Evolutionary conservation across 2,888 invertebrate species (phyloP), one percentile per base, ranked within the genome.

Genomic region (Kryphioiulus occultus): DNA sequence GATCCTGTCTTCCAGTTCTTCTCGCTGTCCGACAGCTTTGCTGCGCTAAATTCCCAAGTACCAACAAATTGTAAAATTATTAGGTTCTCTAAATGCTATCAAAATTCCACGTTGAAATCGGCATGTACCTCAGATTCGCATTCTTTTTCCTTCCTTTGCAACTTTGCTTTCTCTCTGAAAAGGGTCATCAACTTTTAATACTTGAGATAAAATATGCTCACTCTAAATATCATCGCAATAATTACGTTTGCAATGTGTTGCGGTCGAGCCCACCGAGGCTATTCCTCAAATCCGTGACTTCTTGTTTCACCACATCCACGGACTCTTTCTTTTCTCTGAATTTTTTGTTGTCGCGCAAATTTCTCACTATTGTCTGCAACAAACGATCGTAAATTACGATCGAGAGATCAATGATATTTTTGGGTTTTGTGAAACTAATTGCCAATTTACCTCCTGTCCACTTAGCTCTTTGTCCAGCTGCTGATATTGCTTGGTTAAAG

Each of bases 1-100:
- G 0, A 92, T 91, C 88, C 91, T 90, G 19, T 91, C 92, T 91
- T 91, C 90, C 90, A 92, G 89, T 85, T 91, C 92, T 89, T 90
- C 88, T 89, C 91, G 91, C 1, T 32, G 32, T 17, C 83, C 83
- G 7, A 9, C 83, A 0, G 83, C 83, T 47, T 89, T 89, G 53
- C 90, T 90, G 86, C 91, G 91, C 90, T 92, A 91, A 88, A 89
- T 5, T 19, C n/a, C n/a, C n/a, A n/a, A n/a, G n/a, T n/a, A 82
- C n/a, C 26, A 12, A 30, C 12, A n/a, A 78, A 78, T 26, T 26
- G 19, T 78, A 78, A n/a, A 78, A 78, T 17, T 15, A 78, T 15
- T 32, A 82, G 17, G n/a, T n/a, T n/a, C n/a, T n/a, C n/a, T n/a
- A n/a, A n/a, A n/a, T n/a, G n/a, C n/a, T n/a, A n/a, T n/a, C n/a